phyloP scores from a whole-genome alignment of 2,113 vertebrate genomes.

The Indicator indicator region DNA sequence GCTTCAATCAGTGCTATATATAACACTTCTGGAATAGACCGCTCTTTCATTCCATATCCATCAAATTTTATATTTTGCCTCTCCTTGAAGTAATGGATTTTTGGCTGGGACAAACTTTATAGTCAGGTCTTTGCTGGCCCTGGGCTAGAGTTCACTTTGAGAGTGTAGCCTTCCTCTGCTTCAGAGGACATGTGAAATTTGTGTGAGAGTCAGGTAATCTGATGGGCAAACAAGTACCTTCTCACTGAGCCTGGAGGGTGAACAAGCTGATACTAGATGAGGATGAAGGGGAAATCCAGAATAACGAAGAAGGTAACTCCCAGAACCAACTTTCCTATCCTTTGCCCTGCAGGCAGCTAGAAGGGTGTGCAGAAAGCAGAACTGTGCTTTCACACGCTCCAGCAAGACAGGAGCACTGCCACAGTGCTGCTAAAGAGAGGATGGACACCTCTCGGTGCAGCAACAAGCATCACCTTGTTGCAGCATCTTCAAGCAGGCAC shows the following conservation, averaged over 20 bases:
- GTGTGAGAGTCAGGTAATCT: not conserved
- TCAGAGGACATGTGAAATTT: not conserved
- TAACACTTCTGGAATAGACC: not conserved
- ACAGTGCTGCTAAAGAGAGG: not conserved
- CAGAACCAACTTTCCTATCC: not conserved
- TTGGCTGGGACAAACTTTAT: not conserved
- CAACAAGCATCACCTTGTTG: not conserved
- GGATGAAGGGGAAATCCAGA: constrained; percentile 40
- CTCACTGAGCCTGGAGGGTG: not conserved
- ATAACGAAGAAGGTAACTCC: not conserved
- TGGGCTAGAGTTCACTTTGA: not conserved
- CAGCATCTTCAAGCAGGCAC: not conserved
- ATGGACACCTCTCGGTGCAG: not conserved
- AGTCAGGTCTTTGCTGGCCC: not conserved
- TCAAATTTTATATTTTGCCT: constrained; percentile 30
- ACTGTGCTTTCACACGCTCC: not conserved
- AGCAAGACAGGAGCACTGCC: not conserved
- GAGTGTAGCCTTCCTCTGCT: not conserved
- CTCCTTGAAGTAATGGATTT: not conserved
- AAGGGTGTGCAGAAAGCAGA: not conserved
- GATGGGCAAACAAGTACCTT: not conserved
- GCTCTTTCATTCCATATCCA: constrained; percentile 11
- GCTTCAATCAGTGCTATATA: not conserved
- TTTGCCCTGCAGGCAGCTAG: not conserved
- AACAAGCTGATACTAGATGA: not conserved